Evolutionary conservation across 2,888 invertebrate genomes (phyloP).

Genomic region (Xestia c-nigrum): DNA sequence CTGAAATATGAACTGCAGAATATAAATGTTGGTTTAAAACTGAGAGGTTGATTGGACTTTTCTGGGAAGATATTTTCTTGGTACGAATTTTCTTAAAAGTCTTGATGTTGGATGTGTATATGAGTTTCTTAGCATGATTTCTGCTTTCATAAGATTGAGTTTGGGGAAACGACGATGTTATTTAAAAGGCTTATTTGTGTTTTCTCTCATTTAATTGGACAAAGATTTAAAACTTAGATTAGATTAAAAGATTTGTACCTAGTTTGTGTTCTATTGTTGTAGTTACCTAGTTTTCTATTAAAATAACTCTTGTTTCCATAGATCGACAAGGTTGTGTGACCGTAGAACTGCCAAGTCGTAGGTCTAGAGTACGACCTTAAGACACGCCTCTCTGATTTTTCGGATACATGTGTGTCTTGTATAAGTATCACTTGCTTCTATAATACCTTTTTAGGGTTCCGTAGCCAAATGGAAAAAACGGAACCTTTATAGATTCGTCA

Average conservation of each 20-base stretch:
- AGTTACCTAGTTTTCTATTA: background rate
- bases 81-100: background rate
- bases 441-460: no score
- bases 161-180: background rate
- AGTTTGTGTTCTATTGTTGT: background rate
- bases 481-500: no score
- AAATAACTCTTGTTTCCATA: background rate
- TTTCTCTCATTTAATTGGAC: background rate
- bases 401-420: no score
- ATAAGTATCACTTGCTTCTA: no score
- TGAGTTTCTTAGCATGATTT: background rate
- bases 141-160: background rate
- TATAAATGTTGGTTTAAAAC: constrained; percentile 64
- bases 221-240: background rate
- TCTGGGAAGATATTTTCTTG: constrained; percentile 9
- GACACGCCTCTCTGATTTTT: no score
- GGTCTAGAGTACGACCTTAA: no score
- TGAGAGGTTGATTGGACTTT: constrained; percentile 28
- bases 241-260: no score
- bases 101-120: background rate
- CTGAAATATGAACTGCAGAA: constrained; percentile 69
- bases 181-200: background rate
- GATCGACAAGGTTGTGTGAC: no score
- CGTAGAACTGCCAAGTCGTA: no score
- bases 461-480: no score